These are phyloP conservation scores for Vulpes vulpes DNA, from an alignment of 2,113 vertebrate species.

Conservation along the genomic window DNA sequence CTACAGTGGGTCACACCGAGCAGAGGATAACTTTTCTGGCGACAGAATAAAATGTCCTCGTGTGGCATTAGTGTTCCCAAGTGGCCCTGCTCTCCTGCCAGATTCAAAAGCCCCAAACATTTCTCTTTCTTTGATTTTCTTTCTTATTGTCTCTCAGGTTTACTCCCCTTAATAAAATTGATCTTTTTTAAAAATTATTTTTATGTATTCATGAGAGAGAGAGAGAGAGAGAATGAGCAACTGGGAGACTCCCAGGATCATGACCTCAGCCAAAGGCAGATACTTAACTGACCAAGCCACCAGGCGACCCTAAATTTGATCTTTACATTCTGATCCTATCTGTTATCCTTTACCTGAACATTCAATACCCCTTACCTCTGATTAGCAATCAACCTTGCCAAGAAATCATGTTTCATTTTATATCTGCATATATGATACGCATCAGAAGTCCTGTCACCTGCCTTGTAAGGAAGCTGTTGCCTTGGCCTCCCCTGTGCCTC, in stretches of 20 bases:
- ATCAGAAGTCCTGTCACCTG: not conserved
- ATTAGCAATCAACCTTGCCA: not conserved
- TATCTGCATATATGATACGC: not conserved
- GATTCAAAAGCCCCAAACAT: slow-evolving; percentile 20
- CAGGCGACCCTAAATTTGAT: not conserved
- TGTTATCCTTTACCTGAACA: not conserved
- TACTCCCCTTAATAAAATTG: not conserved
- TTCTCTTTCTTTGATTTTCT: slow-evolving; percentile 56
- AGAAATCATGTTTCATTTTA: not conserved
- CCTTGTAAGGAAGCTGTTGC: rapidly evolving
- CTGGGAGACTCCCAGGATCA: not conserved
- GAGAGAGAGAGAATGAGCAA: not conserved
- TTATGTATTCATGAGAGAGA: not conserved
- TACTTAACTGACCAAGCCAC: not conserved
- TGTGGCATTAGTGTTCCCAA: not conserved
- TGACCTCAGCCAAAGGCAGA: not conserved
- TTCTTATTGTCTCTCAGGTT: not conserved
- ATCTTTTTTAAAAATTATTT: not conserved
- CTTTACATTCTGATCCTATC: not conserved
- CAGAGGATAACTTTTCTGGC: slow-evolving; percentile 63
- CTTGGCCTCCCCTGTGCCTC: not conserved
- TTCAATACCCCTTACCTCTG: not conserved
- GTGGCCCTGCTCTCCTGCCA: not conserved
- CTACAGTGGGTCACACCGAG: slow-evolving; percentile 60
- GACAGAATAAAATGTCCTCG: slow-evolving; percentile 54